These are phyloP conservation scores for Microtus agrestis DNA, from an alignment of 2,797 vertebrate species.

Conservation along the genomic window DNA sequence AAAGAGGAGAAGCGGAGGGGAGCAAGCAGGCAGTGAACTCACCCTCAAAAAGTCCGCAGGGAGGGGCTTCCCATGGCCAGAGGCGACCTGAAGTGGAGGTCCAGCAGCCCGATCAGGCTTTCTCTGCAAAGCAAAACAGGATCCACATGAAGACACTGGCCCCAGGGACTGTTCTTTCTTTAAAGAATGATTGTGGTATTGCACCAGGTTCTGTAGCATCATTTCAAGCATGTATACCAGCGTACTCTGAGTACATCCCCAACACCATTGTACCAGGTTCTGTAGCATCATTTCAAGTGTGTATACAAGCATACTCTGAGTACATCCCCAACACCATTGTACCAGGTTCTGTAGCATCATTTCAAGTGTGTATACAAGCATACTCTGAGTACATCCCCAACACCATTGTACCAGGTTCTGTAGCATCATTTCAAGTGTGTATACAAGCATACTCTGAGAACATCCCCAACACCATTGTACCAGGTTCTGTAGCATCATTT, in stretches of 20 bases:
- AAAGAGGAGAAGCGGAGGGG: constrained; percentile 35
- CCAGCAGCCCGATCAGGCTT: neutral
- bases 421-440: no score
- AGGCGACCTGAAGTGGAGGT: neutral
- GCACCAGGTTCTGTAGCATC: no score
- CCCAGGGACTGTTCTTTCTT: neutral
- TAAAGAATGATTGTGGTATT: neutral
- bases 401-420: no score
- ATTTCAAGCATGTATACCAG: neutral
- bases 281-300: no score
- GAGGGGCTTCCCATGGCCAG: neutral
- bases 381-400: neutral
- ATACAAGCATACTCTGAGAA: neutral
- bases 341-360: neutral
- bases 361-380: neutral
- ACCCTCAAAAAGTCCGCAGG: neutral
- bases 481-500: no score
- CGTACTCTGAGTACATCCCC: neutral
- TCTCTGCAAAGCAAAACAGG: constrained; percentile 45
- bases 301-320: neutral
- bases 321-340: neutral
- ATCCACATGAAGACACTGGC: constrained; percentile 22
- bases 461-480: no score
- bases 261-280: no score
- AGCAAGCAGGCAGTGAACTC: neutral